These are phyloP conservation scores for Trogon melanurus DNA, from an alignment of 2,113 vertebrate genomes.

Conservation along the genomic window DNA sequence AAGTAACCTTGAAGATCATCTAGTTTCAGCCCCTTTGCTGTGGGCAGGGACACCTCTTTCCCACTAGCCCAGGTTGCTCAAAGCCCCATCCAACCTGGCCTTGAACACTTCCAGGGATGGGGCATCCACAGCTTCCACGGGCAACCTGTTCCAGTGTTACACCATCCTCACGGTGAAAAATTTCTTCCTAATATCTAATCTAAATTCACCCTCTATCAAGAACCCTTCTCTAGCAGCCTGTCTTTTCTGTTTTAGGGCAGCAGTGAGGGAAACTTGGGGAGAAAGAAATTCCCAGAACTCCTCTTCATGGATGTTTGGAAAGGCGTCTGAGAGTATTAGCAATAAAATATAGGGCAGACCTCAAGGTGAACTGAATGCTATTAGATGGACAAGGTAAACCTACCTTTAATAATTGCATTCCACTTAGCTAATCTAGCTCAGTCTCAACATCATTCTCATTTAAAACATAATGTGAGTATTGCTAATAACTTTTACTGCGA, in stretches of 20 bases:
- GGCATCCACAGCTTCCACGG: too few relatives aligned
- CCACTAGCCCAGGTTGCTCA: too few relatives aligned
- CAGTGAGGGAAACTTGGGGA: neutral
- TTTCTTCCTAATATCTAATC: too few relatives aligned
- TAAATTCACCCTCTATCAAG: neutral
- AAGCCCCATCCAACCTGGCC: too few relatives aligned
- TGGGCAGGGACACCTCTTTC: too few relatives aligned
- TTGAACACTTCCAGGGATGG: too few relatives aligned
- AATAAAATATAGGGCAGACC: neutral
- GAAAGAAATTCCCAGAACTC: neutral
- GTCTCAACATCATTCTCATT: neutral
- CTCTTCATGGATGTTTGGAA: neutral
- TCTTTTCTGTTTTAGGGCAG: neutral
- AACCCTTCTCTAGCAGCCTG: neutral
- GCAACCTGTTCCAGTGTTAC: too few relatives aligned
- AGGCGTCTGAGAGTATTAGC: neutral
- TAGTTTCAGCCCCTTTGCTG: too few relatives aligned
- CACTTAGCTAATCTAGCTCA: neutral
- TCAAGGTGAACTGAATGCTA: neutral
- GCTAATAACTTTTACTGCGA: neutral
- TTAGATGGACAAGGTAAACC: neutral
- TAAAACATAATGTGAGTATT: neutral
- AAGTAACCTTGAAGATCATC: too few relatives aligned
- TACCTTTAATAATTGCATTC: neutral
- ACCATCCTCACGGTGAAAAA: too few relatives aligned